Conservation (phyloP, 2,888 invertebrate genomes). For the Oxystoma pomonae region DNA sequence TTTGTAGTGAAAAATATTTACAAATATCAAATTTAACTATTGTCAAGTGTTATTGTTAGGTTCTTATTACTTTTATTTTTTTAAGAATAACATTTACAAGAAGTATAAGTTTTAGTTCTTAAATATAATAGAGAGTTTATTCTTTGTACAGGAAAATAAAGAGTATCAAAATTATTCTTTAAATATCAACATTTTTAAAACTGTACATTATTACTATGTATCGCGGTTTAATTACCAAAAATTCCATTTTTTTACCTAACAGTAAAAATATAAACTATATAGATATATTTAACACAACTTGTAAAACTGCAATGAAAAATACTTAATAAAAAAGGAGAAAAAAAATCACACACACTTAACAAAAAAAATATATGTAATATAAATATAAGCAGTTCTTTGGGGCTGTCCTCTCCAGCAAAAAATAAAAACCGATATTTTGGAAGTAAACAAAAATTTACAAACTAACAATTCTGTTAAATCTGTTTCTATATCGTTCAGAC, state of each 20-base stretch:
- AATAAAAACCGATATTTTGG: too few relatives aligned
- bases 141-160: constrained; percentile 7
- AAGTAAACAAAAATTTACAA: too few relatives aligned
- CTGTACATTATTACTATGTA: background rate
- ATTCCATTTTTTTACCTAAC: constrained; percentile 24
- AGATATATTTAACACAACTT: constrained; percentile 28
- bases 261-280: constrained; percentile 30
- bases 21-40: background rate
- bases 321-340: constrained; percentile 4
- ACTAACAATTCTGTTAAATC: too few relatives aligned
- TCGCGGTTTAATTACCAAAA: constrained; percentile 26
- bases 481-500: too few relatives aligned
- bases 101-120: too few relatives aligned
- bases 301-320: constrained; percentile 13
- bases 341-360: constrained; percentile 3
- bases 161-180: constrained; percentile 9
- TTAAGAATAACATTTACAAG: too few relatives aligned
- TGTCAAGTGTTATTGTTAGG: background rate
- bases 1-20: too few relatives aligned
- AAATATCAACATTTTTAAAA: background rate
- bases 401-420: too few relatives aligned
- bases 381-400: background rate
- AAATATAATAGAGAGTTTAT: background rate
- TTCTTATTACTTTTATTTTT: too few relatives aligned
- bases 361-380: background rate